These are phyloP conservation scores for Bos taurus DNA, from an alignment of 2,113 vertebrate genomes.

Conservation along the genomic window DNA sequence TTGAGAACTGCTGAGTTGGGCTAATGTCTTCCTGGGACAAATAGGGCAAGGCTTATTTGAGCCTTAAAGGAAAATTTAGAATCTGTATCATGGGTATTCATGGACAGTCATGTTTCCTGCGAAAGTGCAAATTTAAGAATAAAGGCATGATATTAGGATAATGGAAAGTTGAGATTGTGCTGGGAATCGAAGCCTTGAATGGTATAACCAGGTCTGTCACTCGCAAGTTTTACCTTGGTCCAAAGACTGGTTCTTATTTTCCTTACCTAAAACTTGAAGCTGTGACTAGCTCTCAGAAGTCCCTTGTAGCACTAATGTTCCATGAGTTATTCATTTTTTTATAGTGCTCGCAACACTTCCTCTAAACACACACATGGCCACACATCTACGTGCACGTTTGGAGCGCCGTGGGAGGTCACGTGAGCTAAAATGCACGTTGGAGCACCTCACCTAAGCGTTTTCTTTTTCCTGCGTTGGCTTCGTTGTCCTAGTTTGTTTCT, in stretches of 20 bases:
- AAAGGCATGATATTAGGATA: neutral
- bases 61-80: neutral
- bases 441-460: conserved; percentile 48
- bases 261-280: conserved; percentile 13
- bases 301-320: neutral
- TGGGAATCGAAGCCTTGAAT: neutral
- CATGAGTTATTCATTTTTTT: conserved; percentile 56
- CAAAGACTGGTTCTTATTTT: neutral
- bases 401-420: conserved; percentile 53
- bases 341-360: conserved; percentile 32
- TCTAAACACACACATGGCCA: conserved; percentile 54
- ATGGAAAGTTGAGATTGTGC: neutral
- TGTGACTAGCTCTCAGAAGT: neutral
- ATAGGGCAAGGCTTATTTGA: neutral
- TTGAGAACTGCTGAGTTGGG: neutral
- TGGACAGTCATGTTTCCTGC: neutral
- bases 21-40: neutral
- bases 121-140: neutral
- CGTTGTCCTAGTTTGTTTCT: conserved; percentile 59
- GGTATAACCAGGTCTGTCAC: neutral
- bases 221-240: neutral
- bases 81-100: neutral
- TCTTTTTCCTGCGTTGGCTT: conserved; percentile 34
- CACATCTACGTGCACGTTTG: neutral
- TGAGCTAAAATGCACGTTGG: conserved; percentile 52